Conservation (phyloP, 2,888 invertebrate species). For the Seira sanloemensis region DNA sequence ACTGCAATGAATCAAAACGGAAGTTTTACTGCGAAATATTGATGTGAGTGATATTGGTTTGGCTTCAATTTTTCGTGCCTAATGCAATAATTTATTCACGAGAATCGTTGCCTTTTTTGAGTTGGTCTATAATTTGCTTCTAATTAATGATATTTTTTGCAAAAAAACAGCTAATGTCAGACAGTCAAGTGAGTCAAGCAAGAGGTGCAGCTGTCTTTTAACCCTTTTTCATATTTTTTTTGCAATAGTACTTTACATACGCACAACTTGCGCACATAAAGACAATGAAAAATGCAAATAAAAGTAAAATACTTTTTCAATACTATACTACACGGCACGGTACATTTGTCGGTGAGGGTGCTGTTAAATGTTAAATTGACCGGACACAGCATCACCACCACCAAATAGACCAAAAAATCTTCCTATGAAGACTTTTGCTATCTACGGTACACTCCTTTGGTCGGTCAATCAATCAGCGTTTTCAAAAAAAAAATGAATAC, state of each 20-base stretch:
- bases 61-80: not conserved
- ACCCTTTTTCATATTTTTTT: not conserved
- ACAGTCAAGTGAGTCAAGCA: not conserved
- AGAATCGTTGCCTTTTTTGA: not conserved
- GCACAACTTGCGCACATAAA: not conserved
- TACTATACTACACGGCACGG: conserved; percentile 2
- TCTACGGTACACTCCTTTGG: conserved; percentile 21
- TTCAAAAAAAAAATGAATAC: not conserved
- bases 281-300: conserved; percentile 17
- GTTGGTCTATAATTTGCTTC: not conserved
- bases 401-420: not conserved
- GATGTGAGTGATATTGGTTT: too few relatives aligned
- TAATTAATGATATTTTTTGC: not conserved
- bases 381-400: conserved; percentile 22
- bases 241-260: conserved; percentile 1
- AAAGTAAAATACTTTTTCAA: conserved; percentile 6
- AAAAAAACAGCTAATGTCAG: not conserved
- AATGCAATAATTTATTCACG: not conserved
- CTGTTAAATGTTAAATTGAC: conserved; percentile 51
- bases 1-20: not conserved
- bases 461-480: conserved; percentile 30
- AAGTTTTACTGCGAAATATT: not conserved
- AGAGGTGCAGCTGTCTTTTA: conserved; percentile 34
- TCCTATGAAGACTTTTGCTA: conserved; percentile 2
- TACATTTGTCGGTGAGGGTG: conserved; percentile 33